phyloP scores from a whole-genome alignment of 2,797 vertebrate genomes.

The Pogoniulus pusillus region DNA sequence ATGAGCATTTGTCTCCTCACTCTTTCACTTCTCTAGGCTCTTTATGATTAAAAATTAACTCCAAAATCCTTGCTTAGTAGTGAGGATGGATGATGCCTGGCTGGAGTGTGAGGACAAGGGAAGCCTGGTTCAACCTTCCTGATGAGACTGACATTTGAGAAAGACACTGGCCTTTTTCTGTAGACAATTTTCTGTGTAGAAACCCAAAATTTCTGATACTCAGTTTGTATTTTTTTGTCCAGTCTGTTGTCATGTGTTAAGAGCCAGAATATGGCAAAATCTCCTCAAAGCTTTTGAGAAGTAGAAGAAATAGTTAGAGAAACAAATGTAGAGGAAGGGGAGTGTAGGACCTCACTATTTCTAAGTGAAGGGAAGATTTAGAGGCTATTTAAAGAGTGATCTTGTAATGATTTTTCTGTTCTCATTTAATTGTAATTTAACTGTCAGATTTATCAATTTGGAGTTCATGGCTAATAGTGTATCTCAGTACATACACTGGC shows the following conservation, averaged over 20 bases:
- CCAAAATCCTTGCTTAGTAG: neutral
- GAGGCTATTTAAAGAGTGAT: neutral
- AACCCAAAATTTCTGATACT: neutral
- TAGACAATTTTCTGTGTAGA: neutral
- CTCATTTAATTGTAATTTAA: neutral
- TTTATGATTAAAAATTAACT: neutral
- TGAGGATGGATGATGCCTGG: neutral
- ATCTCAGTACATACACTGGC: neutral
- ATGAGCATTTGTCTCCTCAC: rapidly evolving
- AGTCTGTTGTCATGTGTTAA: neutral
- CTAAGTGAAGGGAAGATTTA: neutral
- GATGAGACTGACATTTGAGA: neutral
- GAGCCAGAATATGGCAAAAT: neutral
- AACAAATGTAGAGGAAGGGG: rapidly evolving
- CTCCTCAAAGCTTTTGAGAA: neutral
- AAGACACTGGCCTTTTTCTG: neutral
- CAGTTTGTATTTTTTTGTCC: neutral
- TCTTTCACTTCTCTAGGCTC: neutral
- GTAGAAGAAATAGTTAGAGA: neutral
- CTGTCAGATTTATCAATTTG: neutral
- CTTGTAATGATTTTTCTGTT: neutral
- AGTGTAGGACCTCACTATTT: neutral
- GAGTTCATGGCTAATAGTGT: neutral
- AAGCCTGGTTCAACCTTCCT: neutral
- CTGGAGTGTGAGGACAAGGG: rapidly evolving